Base-by-base conservation (phyloP, 2,888 invertebrate species). In the Epsilonema sp. region DNA sequence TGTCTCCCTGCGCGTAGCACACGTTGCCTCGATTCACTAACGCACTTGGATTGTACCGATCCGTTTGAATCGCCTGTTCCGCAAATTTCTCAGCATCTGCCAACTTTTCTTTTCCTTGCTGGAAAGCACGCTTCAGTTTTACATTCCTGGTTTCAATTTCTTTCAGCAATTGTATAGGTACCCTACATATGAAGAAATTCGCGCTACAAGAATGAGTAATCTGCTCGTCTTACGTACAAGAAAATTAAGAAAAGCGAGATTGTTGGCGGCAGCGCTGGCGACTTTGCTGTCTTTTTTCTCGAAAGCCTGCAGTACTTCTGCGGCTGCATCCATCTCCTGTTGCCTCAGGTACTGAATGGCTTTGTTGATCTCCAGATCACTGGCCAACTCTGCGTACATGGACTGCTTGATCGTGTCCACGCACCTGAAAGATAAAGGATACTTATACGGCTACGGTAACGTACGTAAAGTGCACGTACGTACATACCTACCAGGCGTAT, bases 401-500 rank as follows among this genome's bases (percentile, higher is more conserved):
- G 90, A 87, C 42, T 58, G 80, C 63, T 87, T 85, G 44, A 94
- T 81, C 22, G 82, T 78, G 56, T 89, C 86, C 45, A 90, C 83
- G 67, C 94, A 94, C 90, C 89, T 89, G 54, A 69, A 73, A 55
- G 16, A 46, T 22, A 4, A 11, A 19, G 23, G 8, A 19, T 21
- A n/a, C 39, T n/a, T n/a, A n/a, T n/a, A n/a, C n/a, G n/a, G n/a
- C n/a, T n/a, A n/a, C n/a, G n/a, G n/a, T n/a, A n/a, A 38, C 8
- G 38, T 16, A 38, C 13, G 19, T 13, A 42, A 19, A 3, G 42
- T 13, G 5, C 21, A 40, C n/a, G 8, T 40, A n/a, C 20, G n/a
- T n/a, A n/a, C 21, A 8, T 20, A 51, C 54, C 53, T 58, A 76
- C 81, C 74, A 74, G 52, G 73, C 70, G 59, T 73, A 73, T 42